Conservation (phyloP, 1,140 invertebrate genomes). For the Halyomorpha halys region DNA sequence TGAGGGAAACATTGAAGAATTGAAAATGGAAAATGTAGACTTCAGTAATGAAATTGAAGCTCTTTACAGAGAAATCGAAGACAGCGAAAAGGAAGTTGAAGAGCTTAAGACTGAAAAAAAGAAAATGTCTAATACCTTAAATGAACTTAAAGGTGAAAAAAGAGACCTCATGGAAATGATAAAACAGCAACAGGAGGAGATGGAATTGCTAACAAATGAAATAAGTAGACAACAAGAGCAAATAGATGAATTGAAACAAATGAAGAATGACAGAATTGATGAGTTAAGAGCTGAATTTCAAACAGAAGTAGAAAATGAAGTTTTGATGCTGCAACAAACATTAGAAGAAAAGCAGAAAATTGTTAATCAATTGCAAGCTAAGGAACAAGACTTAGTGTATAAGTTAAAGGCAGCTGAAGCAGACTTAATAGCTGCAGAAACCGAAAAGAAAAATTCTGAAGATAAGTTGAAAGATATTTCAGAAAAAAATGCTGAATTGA, state of each 20-base stretch:
- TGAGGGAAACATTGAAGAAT: constrained; percentile 13
- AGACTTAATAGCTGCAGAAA: constrained; percentile 18
- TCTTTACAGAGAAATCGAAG: constrained; percentile 1
- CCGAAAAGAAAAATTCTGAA: constrained; percentile 21
- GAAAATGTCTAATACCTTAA: constrained; percentile 1
- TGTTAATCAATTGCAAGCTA: constrained; percentile 11
- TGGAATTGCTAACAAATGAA: constrained; percentile 18
- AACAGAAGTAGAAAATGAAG: constrained; percentile 9
- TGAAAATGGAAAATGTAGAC: constrained; percentile 18
- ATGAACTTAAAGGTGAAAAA: constrained; percentile 19
- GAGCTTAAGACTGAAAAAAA: constrained; percentile 7
- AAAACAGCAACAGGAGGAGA: constrained; percentile 22
- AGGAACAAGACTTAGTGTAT: constrained; percentile 22
- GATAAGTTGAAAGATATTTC: constrained; percentile 12
- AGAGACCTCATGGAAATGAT: constrained; percentile 21
- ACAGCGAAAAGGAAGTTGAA: constrained; percentile 10
- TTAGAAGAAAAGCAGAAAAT: constrained; percentile 24
- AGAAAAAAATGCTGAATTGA: constrained; percentile 16
- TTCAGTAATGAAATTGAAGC: constrained; percentile 6
- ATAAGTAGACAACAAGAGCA: constrained; percentile 22
- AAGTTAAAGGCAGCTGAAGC: constrained; percentile 21
- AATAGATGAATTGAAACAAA: constrained; percentile 24
- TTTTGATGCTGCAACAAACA: constrained; percentile 11
- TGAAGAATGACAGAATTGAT: constrained; percentile 21
- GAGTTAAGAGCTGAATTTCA: constrained; percentile 19